These are phyloP conservation scores for Hypsopygia costalis DNA, from an alignment of 2,888 invertebrate species.

Conservation along the genomic window DNA sequence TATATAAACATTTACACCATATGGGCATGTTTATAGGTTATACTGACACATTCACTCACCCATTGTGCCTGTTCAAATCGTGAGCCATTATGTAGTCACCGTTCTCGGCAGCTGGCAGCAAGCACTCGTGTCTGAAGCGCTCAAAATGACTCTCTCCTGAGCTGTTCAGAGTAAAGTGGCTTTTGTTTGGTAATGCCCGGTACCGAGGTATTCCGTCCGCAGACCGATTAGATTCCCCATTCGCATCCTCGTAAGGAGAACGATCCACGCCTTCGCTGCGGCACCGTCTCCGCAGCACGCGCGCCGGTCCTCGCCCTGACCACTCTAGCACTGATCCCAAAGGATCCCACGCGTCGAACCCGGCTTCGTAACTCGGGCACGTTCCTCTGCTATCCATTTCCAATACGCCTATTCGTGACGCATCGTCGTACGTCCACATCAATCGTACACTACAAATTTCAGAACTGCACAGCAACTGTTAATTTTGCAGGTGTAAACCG, in stretches of 20 bases:
- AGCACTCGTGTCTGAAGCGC: constrained; percentile 60
- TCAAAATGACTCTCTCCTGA: constrained; percentile 37
- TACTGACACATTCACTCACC: constrained; percentile 45
- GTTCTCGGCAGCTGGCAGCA: constrained; percentile 60
- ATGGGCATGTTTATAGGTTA: constrained; percentile 31
- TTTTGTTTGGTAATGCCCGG: constrained; percentile 55
- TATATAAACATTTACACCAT: constrained; percentile 1
- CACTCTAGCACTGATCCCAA: constrained; percentile 64
- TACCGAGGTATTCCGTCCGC: constrained; percentile 48
- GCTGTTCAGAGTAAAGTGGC: constrained; percentile 61
- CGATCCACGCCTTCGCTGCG: constrained; percentile 74
- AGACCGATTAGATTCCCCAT: constrained; percentile 49
- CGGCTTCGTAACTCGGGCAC: constrained; percentile 70
- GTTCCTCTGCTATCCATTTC: constrained; percentile 73
- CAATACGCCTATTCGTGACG: constrained; percentile 52
- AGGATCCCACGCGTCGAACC: constrained; percentile 70
- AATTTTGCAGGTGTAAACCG: constrained; percentile 59
- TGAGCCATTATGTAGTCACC: constrained; percentile 71
- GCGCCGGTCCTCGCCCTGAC: constrained; percentile 59
- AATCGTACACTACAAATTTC: constrained; percentile 54
- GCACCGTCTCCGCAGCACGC: constrained; percentile 69
- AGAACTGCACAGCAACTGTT: constrained; percentile 66
- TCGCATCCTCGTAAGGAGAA: constrained; percentile 72
- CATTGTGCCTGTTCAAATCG: constrained; percentile 49
- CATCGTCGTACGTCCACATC: constrained; percentile 70